A percentile compares a stretch with the other conserved stretches of the same genome.
phyloP scores from a whole-genome alignment of 1,140 invertebrate genomes.

The Ptiloglossa arizonensis region DNA sequence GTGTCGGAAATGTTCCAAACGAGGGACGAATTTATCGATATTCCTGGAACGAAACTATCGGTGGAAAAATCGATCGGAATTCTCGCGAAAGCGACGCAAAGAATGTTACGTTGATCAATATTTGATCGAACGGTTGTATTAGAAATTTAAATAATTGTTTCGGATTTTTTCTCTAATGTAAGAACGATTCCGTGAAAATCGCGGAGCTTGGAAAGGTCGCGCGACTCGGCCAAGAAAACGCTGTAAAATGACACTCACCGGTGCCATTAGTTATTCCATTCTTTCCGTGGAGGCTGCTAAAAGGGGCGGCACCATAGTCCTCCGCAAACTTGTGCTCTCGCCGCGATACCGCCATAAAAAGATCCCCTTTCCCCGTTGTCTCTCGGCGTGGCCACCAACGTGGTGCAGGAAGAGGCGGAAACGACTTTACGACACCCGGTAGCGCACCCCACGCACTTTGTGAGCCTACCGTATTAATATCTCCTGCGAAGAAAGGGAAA shows the following conservation, averaged over 20 bases:
- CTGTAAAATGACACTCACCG: conserved; percentile 43
- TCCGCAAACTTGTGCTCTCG: conserved; percentile 58
- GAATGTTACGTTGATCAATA: no score
- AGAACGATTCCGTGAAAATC: no score
- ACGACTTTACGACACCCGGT: conserved; percentile 70
- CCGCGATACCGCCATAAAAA: conserved; percentile 55
- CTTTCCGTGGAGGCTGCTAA: conserved; percentile 43
- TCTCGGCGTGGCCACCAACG: conserved; percentile 60
- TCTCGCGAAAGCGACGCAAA: background rate
- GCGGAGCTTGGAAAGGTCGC: no score
- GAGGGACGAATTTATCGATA: no score
- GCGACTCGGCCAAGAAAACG: background rate
- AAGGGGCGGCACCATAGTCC: conserved; percentile 51
- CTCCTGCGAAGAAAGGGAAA: conserved; percentile 46
- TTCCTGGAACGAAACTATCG: no score
- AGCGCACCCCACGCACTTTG: conserved; percentile 60
- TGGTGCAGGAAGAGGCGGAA: conserved; percentile 55
- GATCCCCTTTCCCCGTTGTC: conserved; percentile 49
- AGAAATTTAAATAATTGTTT: no score
- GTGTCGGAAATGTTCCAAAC: no score
- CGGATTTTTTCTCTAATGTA: no score
- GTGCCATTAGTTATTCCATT: conserved; percentile 50
- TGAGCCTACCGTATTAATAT: conserved; percentile 66
- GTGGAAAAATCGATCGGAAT: background rate
- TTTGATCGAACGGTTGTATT: no score